Percentiles rank a stretch among this genome's conserved stretches.
Conservation (phyloP, 1,140 invertebrate species). For the Dinoponera quadriceps region DNA sequence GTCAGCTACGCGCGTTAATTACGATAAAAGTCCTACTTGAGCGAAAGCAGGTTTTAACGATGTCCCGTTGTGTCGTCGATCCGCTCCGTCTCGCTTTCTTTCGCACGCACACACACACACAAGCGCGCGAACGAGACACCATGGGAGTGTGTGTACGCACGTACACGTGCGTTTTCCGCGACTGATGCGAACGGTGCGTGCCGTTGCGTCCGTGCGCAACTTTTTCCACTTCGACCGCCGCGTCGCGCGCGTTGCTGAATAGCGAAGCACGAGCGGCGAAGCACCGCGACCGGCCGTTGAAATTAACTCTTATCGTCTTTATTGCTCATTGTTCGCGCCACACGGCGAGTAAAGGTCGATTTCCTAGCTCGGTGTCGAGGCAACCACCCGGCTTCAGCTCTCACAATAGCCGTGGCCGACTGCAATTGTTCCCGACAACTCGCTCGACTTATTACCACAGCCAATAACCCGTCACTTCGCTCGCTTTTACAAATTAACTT, state of each 20-base stretch:
- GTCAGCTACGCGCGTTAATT: too few relatives aligned
- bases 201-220: too few relatives aligned
- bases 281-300: conserved; percentile 23
- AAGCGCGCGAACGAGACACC: too few relatives aligned
- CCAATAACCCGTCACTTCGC: neutral
- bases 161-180: too few relatives aligned
- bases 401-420: neutral
- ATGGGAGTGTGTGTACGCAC: too few relatives aligned
- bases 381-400: neutral
- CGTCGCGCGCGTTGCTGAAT: conserved; percentile 18
- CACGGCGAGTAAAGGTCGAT: conserved; percentile 28
- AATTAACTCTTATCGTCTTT: conserved; percentile 70
- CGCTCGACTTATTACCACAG: neutral
- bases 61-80: too few relatives aligned
- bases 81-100: too few relatives aligned
- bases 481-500: neutral
- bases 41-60: too few relatives aligned
- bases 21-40: too few relatives aligned
- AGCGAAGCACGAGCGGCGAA: neutral
- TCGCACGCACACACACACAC: too few relatives aligned
- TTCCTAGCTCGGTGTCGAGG: conserved; percentile 23
- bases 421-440: neutral
- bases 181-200: too few relatives aligned
- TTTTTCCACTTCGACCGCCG: conserved; percentile 24
- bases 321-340: conserved; percentile 56